phyloP scores from a whole-genome alignment of 2,797 vertebrate species.

The Intellagama lesueurii region DNA sequence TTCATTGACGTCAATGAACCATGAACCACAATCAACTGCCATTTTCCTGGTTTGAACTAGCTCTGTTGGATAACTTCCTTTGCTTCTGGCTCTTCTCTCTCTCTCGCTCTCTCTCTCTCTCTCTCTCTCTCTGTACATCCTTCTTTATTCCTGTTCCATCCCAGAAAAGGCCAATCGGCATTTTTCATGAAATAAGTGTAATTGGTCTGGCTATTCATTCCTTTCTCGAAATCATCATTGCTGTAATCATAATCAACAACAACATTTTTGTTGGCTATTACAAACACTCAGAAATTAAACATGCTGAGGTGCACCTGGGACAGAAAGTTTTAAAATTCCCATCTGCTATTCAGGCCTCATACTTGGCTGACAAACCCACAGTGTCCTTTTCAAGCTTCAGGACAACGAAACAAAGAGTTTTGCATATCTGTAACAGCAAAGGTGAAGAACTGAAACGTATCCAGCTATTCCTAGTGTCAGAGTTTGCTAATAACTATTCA shows the following conservation, averaged over 20 bases:
- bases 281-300: constrained; percentile 25
- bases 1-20: too few relatives aligned
- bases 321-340: constrained; percentile 16
- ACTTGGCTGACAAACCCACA: constrained; percentile 15
- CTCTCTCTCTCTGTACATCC: neutral
- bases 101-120: neutral
- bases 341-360: constrained; percentile 10
- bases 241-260: too few relatives aligned
- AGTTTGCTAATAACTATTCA: constrained; percentile 40
- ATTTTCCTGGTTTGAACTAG: too few relatives aligned
- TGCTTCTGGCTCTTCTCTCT: neutral
- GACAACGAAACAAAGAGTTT: constrained; percentile 30
- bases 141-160: neutral
- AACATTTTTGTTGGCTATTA: neutral
- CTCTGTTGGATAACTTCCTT: too few relatives aligned
- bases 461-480: constrained; percentile 36
- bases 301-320: neutral
- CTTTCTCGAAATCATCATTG: neutral
- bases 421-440: constrained; percentile 45
- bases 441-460: constrained; percentile 52
- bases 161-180: neutral
- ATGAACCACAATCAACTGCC: too few relatives aligned
- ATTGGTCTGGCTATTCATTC: neutral
- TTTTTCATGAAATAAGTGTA: neutral
- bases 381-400: constrained; percentile 7